Base-by-base conservation (phyloP, 2,113 vertebrate species). In the Hyla sarda region DNA sequence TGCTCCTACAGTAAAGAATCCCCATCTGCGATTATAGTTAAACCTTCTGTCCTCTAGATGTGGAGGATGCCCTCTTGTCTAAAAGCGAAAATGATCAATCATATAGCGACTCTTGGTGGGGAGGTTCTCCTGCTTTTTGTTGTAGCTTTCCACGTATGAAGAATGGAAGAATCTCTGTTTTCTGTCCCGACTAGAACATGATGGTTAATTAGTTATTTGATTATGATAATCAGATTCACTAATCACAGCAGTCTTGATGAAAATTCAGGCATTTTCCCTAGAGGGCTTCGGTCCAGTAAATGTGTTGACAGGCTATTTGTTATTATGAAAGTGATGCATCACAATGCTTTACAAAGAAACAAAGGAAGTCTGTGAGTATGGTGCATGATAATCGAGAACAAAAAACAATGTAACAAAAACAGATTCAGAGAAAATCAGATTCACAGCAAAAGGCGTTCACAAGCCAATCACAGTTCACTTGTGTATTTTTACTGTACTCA, bases 161-260 rank as follows among this genome's bases (percentile, higher is more conserved):
- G 73, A 81, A 88, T 72, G 90, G 82, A 85, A 60, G 84, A 89
- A 91, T 87, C 23, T 88, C 82, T 89, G 83, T 90, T 81, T 82
- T 84, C 60, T 90, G 11, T 89, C 74, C 84, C 91, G 91, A 92
- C 91, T 90, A 88, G 93, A 92, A 92, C 83, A 89, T 87, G 90
- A 90, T 89, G 87, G 89, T 89, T 92, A 95, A 94, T 93, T 91
- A 93, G 90, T 92, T 93, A 91, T 92, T 93, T 93, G 90, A 93
- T 93, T 93, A 92, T 91, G 87, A 91, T 93, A 94, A 94, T 95
- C 88, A 94, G 88, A 93, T 93, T 90, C 89, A 92, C 89, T 92
- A 93, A 95, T 95, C 89, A 93, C 82, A 91, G 71, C 82, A 92
- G 88, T 90, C 92, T 91, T 93, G 89, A 93, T 93, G 92, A 93